Percentiles rank a stretch among this genome's conserved stretches.
phyloP scores from a whole-genome alignment of 2,797 vertebrate genomes.

The Rhinatrema bivittatum region DNA sequence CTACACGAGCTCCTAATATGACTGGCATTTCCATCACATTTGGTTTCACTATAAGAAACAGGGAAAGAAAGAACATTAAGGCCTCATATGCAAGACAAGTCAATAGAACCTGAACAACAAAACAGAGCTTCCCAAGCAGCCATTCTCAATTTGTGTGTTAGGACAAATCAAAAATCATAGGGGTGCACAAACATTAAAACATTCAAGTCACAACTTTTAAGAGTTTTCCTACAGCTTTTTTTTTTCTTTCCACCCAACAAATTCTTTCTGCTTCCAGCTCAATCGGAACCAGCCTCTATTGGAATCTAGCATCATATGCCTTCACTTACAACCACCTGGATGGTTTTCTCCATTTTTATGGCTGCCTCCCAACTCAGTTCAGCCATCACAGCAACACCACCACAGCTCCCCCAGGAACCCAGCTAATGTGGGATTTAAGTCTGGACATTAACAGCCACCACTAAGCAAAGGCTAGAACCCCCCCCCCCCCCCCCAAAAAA shows the following conservation, averaged over 20 bases:
- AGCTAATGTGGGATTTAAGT: too few relatives aligned
- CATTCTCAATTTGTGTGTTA: too few relatives aligned
- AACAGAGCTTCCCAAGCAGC: too few relatives aligned
- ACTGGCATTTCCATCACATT: slow-evolving; percentile 49
- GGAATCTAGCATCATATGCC: not conserved
- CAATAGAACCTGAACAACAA: not conserved
- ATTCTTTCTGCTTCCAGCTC: not conserved
- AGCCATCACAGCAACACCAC: too few relatives aligned
- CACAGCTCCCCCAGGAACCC: too few relatives aligned
- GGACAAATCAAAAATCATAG: too few relatives aligned
- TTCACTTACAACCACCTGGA: not conserved
- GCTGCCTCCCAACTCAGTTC: too few relatives aligned
- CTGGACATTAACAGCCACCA: too few relatives aligned
- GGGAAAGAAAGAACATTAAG: not conserved
- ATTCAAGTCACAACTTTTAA: not conserved
- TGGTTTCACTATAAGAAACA: slow-evolving; percentile 32
- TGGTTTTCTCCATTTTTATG: too few relatives aligned
- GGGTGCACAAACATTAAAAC: not conserved
- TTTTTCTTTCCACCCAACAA: too few relatives aligned
- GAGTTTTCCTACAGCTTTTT: not conserved
- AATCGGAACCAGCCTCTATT: not conserved
- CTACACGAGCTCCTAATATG: slow-evolving; percentile 48
- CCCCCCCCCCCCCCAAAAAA: too few relatives aligned
- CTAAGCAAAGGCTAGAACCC: too few relatives aligned
- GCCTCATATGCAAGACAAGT: not conserved